Base-by-base conservation (phyloP, 2,113 vertebrate species). In the Pseudorasbora parva region DNA sequence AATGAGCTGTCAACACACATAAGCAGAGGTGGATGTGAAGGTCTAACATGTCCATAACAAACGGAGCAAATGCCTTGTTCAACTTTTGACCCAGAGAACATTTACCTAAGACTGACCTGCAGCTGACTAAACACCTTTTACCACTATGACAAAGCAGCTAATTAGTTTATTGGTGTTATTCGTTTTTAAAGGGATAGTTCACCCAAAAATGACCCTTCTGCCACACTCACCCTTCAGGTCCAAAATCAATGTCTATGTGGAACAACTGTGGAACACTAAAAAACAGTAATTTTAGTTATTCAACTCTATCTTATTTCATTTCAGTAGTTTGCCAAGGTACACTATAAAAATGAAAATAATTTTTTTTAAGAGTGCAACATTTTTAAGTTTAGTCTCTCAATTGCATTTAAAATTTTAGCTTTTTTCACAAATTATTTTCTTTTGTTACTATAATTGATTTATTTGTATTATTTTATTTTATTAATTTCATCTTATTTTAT, bases 11-110 rank as follows among this genome's bases (percentile, higher is more conserved):
- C 73, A 66, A 37, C 33, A 76, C 64, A 77, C 71, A 81, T 17
- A 87, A 17, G 56, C 51, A 72, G 79, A 84, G 73, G 62, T 78
- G 23, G 62, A 57, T 84, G 78, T 77, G 60, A 81, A 69, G 85
- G 71, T 76, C 78, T 69, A 74, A 54, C 69, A 45, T 60, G 47
- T 51, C 23, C 60, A 66, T 75, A 80, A 62, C 21, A 77, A 47
- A 47, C 15, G 17, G 7, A 1, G 21, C 54, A 62, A 73, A 41
- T 47, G 56, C 51, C 57, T 62, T 11, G 0, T 4, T 74, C 66
- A 83, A 51, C 68, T 43, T 54, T 74, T 56, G 57, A 78, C 74
- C 85, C 56, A 60, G 56, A 14, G 41, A 60, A 62, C 77, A 81
- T 79, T 79, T 84, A 75, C 71, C 69, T 69, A 49, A 56, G 5